Evolutionary conservation across 2,888 invertebrate species (phyloP).

Genomic region (Drosophila borborema): DNA sequence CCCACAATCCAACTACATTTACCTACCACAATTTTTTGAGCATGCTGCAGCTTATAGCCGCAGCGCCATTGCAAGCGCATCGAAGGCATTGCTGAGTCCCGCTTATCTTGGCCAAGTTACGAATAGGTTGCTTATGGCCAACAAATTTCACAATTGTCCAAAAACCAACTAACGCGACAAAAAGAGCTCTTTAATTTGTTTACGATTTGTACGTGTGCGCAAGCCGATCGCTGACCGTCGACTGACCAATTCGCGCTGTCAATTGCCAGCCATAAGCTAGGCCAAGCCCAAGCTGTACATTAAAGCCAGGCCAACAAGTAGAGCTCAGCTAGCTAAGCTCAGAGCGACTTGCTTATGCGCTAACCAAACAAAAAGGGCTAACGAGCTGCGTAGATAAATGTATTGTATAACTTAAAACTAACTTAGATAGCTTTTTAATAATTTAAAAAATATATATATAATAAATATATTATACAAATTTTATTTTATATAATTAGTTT

Average conservation of each 20-base stretch:
- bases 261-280: slow-evolving; percentile 37
- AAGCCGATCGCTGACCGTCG: slow-evolving; percentile 65
- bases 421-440: no score
- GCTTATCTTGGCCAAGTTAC: background rate
- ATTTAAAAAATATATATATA: no score
- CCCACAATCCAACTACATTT: background rate
- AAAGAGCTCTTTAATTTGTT: slow-evolving; percentile 54
- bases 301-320: slow-evolving; percentile 28
- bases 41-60: slow-evolving; percentile 66
- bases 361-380: slow-evolving; percentile 9
- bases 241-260: slow-evolving; percentile 52
- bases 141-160: slow-evolving; percentile 53
- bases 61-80: slow-evolving; percentile 79
- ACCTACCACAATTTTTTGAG: slow-evolving; percentile 65
- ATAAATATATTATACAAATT: no score
- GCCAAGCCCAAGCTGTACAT: slow-evolving; percentile 28
- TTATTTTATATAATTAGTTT: background rate
- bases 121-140: slow-evolving; percentile 24
- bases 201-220: slow-evolving; percentile 69
- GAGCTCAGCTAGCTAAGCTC: background rate
- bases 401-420: no score
- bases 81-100: slow-evolving; percentile 74
- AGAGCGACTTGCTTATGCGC: slow-evolving; percentile 29
- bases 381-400: no score
- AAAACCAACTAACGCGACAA: slow-evolving; percentile 17